Evolutionary conservation across 2,113 vertebrate genomes (phyloP).

Genomic region (Rhegmatorhina hoffmannsi): DNA sequence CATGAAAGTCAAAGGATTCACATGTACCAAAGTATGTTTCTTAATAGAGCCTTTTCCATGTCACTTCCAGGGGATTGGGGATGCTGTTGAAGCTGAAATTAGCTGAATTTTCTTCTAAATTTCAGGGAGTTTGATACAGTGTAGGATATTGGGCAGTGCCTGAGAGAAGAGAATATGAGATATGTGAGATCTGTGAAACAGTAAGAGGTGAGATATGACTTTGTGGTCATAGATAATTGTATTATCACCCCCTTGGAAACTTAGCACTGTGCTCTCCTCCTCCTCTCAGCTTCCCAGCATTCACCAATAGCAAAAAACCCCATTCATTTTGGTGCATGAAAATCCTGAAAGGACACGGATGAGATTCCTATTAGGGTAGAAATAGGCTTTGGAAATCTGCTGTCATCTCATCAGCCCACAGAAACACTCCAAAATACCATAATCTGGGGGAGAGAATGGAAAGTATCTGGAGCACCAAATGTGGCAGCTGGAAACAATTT

Average conservation of each 20-base stretch:
- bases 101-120: background rate
- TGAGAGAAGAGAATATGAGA: background rate
- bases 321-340: background rate
- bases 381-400: slow-evolving; percentile 25
- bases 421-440: slow-evolving; percentile 24
- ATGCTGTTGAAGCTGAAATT: background rate
- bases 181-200: background rate
- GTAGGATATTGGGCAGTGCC: background rate
- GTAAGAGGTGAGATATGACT: background rate
- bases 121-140: background rate
- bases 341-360: background rate
- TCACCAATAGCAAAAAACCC: background rate
- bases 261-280: background rate
- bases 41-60: background rate
- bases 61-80: background rate
- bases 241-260: background rate
- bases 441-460: slow-evolving; percentile 28
- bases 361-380: background rate
- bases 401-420: slow-evolving; percentile 9
- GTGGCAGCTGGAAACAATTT: slow-evolving; percentile 70
- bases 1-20: background rate
- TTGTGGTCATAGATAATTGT: background rate
- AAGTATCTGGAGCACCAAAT: slow-evolving; percentile 55
- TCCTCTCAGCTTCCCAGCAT: background rate
- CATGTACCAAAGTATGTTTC: background rate